Base-by-base conservation (phyloP, 2,888 invertebrate genomes). In the Drosophila pseudotalamancana region DNA sequence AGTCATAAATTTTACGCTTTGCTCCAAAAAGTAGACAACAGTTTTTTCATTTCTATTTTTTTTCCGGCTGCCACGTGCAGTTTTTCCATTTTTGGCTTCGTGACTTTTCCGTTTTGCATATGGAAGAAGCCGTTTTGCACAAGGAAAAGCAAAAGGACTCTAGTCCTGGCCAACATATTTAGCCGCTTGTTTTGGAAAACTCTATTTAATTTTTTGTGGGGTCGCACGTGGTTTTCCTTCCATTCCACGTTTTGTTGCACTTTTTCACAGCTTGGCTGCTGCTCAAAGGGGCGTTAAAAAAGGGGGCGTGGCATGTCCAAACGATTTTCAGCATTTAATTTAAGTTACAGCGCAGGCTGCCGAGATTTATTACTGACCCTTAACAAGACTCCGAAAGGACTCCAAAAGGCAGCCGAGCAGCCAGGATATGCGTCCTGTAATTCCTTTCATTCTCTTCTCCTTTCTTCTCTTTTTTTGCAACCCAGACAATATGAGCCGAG, bases 281-380 rank as follows among this genome's bases (percentile, higher is more conserved):
- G 40, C 35, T 32, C 56, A 45, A n/a, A 48, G 19, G 11, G 39
- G 11, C n/a, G 5, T 11, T 16, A 12, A 6, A 14, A 11, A 8
- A 8, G 0, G 37, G 19, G 8, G 35, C 35, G 35, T 18, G 39
- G 37, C 23, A 35, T 66, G 46, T 46, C 87, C 86, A 74, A 71
- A 56, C 77, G 88, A 87, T 86, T 81, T 84, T 73, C 80, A 74
- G 82, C 89, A 79, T 89, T 88, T 89, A 84, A 88, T 88, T 88
- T 88, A 88, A 88, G 75, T 80, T 86, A 78, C 76, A 82, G 76
- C 72, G 57, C 76, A 77, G 75, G 80, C 84, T 77, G 72, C 66
- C 42, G 78, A 89, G 89, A 88, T 88, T 88, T 88, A 88, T 88
- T 81, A 72, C 82, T 62, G 77, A 80, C 81, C 80, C 82, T 85